phyloP scores from a whole-genome alignment of 92 coral and sea anemone species.

The Bergia puertoricense region DNA sequence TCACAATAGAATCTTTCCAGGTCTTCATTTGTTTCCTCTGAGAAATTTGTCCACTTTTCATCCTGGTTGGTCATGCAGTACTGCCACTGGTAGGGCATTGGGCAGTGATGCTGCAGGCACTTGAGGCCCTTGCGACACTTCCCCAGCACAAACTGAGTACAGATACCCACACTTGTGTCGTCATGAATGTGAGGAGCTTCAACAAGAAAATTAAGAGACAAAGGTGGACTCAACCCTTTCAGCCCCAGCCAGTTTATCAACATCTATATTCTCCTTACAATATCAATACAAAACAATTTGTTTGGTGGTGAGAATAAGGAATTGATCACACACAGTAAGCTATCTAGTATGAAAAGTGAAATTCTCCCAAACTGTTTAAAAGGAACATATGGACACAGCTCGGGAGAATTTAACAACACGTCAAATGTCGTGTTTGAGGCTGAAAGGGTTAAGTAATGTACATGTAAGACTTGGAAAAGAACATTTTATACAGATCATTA shows the following conservation, averaged over 20 bases:
- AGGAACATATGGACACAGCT: too few species aligned
- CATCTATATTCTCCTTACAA: too few species aligned
- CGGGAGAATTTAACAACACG: too few species aligned
- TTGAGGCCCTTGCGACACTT: conserved; percentile 57
- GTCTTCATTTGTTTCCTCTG: conserved; percentile 55
- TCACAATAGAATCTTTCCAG: conserved; percentile 75
- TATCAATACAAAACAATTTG: too few species aligned
- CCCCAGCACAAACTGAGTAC: conserved; percentile 69
- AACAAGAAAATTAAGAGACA: background rate
- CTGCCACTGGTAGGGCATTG: conserved; percentile 80
- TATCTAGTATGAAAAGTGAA: too few species aligned
- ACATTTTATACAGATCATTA: background rate
- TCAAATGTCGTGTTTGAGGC: too few species aligned
- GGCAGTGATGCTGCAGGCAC: conserved; percentile 61
- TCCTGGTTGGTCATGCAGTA: conserved; percentile 36
- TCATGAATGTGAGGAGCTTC: conserved; percentile 49
- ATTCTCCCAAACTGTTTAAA: too few species aligned
- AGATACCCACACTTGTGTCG: conserved; percentile 64
- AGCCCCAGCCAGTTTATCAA: too few species aligned
- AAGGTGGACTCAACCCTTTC: background rate
- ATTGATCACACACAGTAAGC: too few species aligned
- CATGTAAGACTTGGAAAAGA: background rate
- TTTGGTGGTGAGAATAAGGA: too few species aligned
- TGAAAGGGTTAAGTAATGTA: too few species aligned
- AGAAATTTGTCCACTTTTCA: conserved; percentile 54